These are phyloP conservation scores for Prenolepis imparis DNA, from an alignment of 2,888 invertebrate species.

Conservation along the genomic window DNA sequence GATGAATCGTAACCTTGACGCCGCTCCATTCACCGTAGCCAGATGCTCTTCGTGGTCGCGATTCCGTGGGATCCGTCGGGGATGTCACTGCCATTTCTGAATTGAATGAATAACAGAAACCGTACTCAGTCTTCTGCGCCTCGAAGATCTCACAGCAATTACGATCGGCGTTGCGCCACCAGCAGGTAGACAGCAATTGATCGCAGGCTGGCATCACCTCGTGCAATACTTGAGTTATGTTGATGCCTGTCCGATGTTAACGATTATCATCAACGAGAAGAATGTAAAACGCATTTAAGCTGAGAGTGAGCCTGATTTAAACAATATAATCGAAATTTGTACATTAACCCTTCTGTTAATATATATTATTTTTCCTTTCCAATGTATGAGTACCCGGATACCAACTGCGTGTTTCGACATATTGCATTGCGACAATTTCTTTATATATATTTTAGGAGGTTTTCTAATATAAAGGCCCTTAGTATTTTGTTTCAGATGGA, in stretches of 20 bases:
- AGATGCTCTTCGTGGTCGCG: conserved; percentile 76
- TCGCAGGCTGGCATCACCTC: conserved; percentile 79
- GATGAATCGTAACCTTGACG: conserved; percentile 75
- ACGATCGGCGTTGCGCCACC: conserved; percentile 84
- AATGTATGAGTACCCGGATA: too few species aligned
- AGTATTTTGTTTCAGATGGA: too few species aligned
- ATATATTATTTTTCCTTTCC: too few species aligned
- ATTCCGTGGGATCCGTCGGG: conserved; percentile 55
- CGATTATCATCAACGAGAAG: neutral
- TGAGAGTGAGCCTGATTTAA: neutral
- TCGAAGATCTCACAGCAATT: conserved; percentile 86
- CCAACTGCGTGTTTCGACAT: too few species aligned
- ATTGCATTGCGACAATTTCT: too few species aligned
- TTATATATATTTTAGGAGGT: too few species aligned
- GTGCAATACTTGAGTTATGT: conserved; percentile 62
- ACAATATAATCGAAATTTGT: neutral
- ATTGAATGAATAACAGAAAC: conserved; percentile 87
- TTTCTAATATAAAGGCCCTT: too few species aligned
- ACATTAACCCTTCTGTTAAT: too few species aligned
- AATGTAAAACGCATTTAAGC: neutral
- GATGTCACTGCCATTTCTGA: conserved; percentile 76
- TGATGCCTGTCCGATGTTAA: conserved; percentile 47
- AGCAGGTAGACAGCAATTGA: conserved; percentile 85
- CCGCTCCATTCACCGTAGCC: conserved; percentile 80
- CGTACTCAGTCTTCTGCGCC: conserved; percentile 86